Evolutionary conservation across 2,113 vertebrate species (phyloP).

Genomic region (Tragelaphus imberbis): DNA sequence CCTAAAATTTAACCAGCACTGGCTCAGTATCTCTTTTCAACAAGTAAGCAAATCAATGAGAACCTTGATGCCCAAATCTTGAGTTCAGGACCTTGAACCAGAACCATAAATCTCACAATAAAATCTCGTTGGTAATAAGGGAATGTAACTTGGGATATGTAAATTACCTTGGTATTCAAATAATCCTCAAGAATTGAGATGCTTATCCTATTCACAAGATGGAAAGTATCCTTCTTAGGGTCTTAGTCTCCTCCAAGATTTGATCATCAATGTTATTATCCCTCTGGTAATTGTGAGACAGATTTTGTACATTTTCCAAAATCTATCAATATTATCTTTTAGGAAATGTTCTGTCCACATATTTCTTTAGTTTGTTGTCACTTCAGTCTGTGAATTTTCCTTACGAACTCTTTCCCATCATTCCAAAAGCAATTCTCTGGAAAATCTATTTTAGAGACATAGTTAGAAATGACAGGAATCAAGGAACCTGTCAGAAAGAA

Average conservation of each 20-base stretch:
- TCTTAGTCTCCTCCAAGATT: not conserved
- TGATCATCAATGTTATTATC: not conserved
- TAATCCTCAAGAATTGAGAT: not conserved
- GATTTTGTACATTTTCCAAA: not conserved
- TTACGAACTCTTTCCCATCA: not conserved
- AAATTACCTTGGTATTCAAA: not conserved
- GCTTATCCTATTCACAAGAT: not conserved
- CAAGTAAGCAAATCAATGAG: not conserved
- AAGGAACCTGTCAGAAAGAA: slow-evolving; percentile 26
- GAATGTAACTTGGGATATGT: not conserved
- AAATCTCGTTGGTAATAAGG: not conserved
- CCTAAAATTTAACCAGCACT: not conserved
- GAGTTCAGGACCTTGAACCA: not conserved
- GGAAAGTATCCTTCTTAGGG: not conserved
- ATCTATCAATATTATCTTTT: not conserved
- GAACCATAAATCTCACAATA: not conserved
- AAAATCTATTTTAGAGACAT: slow-evolving; percentile 25
- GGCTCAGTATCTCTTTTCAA: not conserved
- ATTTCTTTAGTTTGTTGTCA: not conserved
- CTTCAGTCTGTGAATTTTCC: not conserved
- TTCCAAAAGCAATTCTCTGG: slow-evolving; percentile 11
- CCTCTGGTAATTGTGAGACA: not conserved
- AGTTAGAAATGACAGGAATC: slow-evolving; percentile 36
- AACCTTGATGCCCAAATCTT: not conserved
- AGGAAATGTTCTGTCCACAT: not conserved